These are phyloP conservation scores for Chironomus striatipennis DNA, from an alignment of 1,140 invertebrate species.

Conservation along the genomic window DNA sequence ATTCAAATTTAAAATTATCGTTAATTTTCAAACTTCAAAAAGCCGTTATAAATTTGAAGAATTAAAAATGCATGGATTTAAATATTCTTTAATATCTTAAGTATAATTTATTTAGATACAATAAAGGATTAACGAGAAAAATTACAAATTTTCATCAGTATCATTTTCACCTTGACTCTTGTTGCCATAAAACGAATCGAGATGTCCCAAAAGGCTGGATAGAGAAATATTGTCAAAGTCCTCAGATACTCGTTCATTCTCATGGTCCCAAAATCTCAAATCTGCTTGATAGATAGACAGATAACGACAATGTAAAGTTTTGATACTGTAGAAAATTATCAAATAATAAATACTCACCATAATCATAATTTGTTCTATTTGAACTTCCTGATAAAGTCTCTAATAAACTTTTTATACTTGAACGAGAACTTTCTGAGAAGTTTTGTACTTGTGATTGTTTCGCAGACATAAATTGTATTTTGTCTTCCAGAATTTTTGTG, in stretches of 20 bases:
- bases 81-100: too few relatives aligned
- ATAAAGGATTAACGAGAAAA: too few relatives aligned
- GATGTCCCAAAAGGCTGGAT: not conserved
- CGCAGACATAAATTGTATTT: not conserved
- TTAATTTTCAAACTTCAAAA: too few relatives aligned
- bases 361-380: not conserved
- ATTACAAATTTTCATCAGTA: not conserved
- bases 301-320: not conserved
- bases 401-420: conserved; percentile 3
- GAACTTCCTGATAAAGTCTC: conserved; percentile 1
- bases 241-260: not conserved
- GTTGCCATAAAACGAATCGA: not conserved
- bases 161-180: not conserved
- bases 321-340: not conserved
- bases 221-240: not conserved
- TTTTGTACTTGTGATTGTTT: not conserved
- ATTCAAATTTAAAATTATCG: too few relatives aligned
- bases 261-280: not conserved
- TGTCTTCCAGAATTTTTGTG: not conserved
- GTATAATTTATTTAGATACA: too few relatives aligned
- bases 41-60: too few relatives aligned
- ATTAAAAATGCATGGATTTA: too few relatives aligned
- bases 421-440: not conserved
- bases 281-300: not conserved
- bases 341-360: too few relatives aligned